phyloP scores from a whole-genome alignment of 1,140 invertebrate genomes.

The Paramacrobiotus metropolitanus region DNA sequence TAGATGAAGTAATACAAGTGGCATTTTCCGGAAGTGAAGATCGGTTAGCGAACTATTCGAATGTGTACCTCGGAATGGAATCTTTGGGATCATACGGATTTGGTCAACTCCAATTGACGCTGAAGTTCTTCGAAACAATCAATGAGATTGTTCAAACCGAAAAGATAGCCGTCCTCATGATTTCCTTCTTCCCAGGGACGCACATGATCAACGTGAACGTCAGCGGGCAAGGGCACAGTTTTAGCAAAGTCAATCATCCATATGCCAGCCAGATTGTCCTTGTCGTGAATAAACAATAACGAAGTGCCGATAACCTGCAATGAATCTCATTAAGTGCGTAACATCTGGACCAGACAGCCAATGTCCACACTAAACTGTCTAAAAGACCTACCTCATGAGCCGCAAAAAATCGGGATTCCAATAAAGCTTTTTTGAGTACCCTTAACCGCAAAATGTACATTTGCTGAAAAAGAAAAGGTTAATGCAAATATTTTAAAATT shows the following conservation, averaged over 20 bases:
- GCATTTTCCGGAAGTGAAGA: background rate
- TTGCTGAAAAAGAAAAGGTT: slow-evolving; percentile 9
- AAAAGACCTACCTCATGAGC: too few species aligned
- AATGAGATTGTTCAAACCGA: slow-evolving; percentile 79
- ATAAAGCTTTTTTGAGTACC: slow-evolving; percentile 18
- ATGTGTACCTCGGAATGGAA: background rate
- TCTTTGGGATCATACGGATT: too few species aligned
- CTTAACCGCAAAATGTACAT: slow-evolving; percentile 16
- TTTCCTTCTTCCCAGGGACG: slow-evolving; percentile 80
- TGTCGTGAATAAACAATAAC: slow-evolving; percentile 80
- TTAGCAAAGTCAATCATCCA: slow-evolving; percentile 99
- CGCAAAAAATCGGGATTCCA: slow-evolving; percentile 21
- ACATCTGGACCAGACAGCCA: too few species aligned
- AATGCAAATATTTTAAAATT: background rate
- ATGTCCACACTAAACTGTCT: too few species aligned
- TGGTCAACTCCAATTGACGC: too few species aligned
- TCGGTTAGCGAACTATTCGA: background rate
- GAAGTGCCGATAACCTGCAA: slow-evolving; percentile 89
- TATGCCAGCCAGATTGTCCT: slow-evolving; percentile 46
- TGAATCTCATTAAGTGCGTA: too few species aligned
- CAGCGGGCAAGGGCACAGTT: slow-evolving; percentile 51
- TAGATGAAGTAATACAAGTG: background rate
- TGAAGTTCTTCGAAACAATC: slow-evolving; percentile 40
- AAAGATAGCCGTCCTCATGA: slow-evolving; percentile 89
- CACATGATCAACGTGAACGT: slow-evolving; percentile 49